Base-by-base conservation (phyloP, 2,113 vertebrate genomes). In the Xiphophorus maculatus region DNA sequence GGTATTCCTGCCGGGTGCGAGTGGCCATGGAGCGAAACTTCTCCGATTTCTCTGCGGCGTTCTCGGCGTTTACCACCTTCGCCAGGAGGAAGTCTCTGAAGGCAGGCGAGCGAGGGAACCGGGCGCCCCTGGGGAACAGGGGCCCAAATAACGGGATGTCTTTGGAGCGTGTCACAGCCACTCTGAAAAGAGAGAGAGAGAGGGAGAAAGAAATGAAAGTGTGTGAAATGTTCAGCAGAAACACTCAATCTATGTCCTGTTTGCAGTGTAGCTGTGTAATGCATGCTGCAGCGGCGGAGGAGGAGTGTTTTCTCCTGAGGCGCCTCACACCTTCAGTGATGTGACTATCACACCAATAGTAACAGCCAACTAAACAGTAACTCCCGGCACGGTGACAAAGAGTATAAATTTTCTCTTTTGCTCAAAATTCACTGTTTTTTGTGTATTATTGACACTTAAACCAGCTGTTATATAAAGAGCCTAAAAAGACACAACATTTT, bases 1-100 rank as follows among this genome's bases (percentile, higher is more conserved):
- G 87, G 88, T 98, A 98, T 81, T 97, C 96, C 88, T 97, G 96
- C 27, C 97, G 93, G 0, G 96, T 98, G 60, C 97, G 95, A 0
- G 96, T 97, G 63, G 97, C 97, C 97, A 98, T 98, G 63, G 97
- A 95, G 35, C 95, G 95, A 88, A 98, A 97, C 92, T 97, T 96
- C 80, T 96, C 96, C 0, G 96, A 95, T 48, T 96, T 96, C 79
- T 96, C 96, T 0, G 96, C 96, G 0, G 95, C 96, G 25, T 98
- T 97, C 89, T 98, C 97, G 0, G 96, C 96, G 0, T 97, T 97
- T 76, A 98, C 94, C 0, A 94, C 96, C 83, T 98, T 97, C 73
- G 96, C 96, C 30, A 97, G 93, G 66, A 98, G 91, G 79, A 97
- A 96, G 86, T 97, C 96, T 14, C 97, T 93, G 86, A 98, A 95